These are phyloP conservation scores for Agapostemon virescens DNA, from an alignment of 2,888 invertebrate genomes.

Conservation along the genomic window DNA sequence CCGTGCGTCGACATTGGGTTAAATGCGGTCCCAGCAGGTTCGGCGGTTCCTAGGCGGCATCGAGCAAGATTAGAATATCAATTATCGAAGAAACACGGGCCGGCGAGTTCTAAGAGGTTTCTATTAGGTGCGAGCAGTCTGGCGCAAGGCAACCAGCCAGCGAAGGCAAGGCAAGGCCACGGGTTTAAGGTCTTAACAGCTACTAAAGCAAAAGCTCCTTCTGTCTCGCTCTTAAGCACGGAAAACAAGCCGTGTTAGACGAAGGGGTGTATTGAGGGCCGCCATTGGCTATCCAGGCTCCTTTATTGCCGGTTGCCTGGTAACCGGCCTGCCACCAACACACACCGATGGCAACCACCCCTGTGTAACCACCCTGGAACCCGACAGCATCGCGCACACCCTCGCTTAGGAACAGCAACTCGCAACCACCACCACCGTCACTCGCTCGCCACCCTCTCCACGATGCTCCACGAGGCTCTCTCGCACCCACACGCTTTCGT, in stretches of 20 bases:
- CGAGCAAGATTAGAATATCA: constrained; percentile 73
- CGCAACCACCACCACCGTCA: constrained; percentile 55
- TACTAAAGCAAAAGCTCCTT: constrained; percentile 79
- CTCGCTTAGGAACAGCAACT: constrained; percentile 57
- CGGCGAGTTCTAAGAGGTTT: constrained; percentile 43
- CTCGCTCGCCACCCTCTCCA: constrained; percentile 45
- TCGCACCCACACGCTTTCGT: background rate
- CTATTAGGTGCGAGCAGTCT: constrained; percentile 46
- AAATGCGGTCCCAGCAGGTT: constrained; percentile 13
- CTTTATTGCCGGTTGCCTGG: constrained; percentile 80
- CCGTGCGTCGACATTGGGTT: background rate
- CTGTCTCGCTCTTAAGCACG: constrained; percentile 77
- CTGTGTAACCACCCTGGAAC: constrained; percentile 57
- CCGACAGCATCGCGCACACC: constrained; percentile 61
- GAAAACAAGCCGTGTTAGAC: constrained; percentile 79
- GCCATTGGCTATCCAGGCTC: constrained; percentile 80
- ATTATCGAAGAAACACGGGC: constrained; percentile 65
- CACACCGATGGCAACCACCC: constrained; percentile 66
- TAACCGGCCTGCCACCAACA: constrained; percentile 75
- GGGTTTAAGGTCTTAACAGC: constrained; percentile 79
- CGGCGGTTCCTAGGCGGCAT: constrained; percentile 17
- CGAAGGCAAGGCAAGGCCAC: constrained; percentile 55
- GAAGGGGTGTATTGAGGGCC: constrained; percentile 78
- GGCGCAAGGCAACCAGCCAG: constrained; percentile 29
- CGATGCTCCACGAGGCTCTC: constrained; percentile 36